Evolutionary conservation across 1,140 invertebrate species (phyloP).

Genomic region (Saccostrea cuccullata): DNA sequence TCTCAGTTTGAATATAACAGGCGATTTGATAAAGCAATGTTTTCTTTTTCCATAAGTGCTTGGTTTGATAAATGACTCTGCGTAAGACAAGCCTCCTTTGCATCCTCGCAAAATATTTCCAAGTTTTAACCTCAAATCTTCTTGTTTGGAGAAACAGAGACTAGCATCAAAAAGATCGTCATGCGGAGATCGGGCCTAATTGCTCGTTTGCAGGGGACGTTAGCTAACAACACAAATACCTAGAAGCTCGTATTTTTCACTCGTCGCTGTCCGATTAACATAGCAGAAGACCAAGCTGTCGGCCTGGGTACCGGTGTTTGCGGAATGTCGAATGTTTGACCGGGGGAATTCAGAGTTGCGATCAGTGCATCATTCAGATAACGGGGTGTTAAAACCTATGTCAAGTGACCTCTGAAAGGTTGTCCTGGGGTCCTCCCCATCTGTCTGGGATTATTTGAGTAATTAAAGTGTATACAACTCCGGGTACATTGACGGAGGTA

Average conservation of each 20-base stretch:
- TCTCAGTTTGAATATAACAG: background rate
- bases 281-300: background rate
- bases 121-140: constrained; percentile 23
- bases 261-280: constrained; percentile 18
- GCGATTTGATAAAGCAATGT: constrained; percentile 28
- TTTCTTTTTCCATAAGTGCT: constrained; percentile 32
- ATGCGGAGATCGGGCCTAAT: constrained; percentile 13
- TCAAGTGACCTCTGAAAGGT: constrained; percentile 32
- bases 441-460: constrained; percentile 23
- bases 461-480: background rate
- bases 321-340: constrained; percentile 26
- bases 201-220: constrained; percentile 19
- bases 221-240: constrained; percentile 30
- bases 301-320: constrained; percentile 15
- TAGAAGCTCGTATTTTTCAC: background rate
- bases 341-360: constrained; percentile 8
- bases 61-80: constrained; percentile 10
- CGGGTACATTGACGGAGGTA: background rate
- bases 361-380: constrained; percentile 28
- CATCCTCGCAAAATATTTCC: constrained; percentile 21
- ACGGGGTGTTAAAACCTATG: constrained; percentile 26
- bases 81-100: background rate
- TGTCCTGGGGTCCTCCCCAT: background rate
- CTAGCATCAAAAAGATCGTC: constrained; percentile 34
- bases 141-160: constrained; percentile 19